phyloP scores from a whole-genome alignment of 2,888 invertebrate species.

The Eupithecia centaureata region DNA sequence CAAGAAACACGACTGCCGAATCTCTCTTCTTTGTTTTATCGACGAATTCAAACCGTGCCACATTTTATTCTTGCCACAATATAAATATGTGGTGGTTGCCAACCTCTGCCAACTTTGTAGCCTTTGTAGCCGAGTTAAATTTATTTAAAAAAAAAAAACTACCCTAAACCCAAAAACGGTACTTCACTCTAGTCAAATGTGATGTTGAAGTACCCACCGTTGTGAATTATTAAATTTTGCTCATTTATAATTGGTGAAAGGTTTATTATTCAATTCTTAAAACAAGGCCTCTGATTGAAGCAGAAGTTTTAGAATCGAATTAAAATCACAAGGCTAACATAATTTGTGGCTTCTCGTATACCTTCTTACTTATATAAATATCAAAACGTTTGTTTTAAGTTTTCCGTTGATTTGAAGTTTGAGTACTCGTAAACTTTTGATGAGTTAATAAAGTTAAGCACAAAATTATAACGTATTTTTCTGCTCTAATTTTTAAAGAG shows the following conservation, averaged over 20 bases:
- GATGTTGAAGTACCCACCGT: neutral
- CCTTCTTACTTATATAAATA: neutral
- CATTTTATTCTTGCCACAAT: conserved; percentile 36
- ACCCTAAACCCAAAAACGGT: neutral
- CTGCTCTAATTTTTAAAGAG: neutral
- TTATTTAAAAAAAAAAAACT: neutral
- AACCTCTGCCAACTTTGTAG: conserved; percentile 9
- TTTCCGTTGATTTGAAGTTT: conserved; percentile 1
- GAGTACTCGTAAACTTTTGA: neutral
- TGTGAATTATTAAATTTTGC: neutral
- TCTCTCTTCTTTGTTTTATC: conserved; percentile 58
- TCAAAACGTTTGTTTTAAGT: conserved; percentile 6
- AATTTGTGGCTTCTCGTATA: neutral
- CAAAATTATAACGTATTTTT: neutral
- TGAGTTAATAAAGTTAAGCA: neutral
- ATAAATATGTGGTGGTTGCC: conserved; percentile 29
- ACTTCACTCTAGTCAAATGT: neutral
- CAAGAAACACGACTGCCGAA: conserved; percentile 61
- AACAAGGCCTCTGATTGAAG: conserved; percentile 47
- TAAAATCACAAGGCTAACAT: conserved; percentile 43
- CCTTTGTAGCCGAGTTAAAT: conserved; percentile 2
- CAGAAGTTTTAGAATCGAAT: conserved; percentile 45
- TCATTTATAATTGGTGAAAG: neutral
- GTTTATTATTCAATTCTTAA: conserved; percentile 26
- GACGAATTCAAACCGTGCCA: conserved; percentile 43